Base-by-base conservation (phyloP, 2,888 invertebrate genomes). In the Ctenicera cuprea region DNA sequence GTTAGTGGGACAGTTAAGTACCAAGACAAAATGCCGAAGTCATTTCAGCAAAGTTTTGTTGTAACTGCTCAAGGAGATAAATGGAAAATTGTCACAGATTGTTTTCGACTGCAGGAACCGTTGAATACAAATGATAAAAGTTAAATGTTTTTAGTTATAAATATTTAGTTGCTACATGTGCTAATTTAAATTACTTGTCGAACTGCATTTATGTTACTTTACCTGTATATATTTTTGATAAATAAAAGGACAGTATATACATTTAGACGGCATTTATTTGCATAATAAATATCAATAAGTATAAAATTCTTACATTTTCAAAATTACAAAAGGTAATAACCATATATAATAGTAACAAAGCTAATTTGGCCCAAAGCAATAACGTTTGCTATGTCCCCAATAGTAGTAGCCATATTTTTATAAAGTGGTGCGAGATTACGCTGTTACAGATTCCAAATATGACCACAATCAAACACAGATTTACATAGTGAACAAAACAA, bases 61-160 rank as follows among this genome's bases (percentile, higher is more conserved):
- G 92, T 97, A 65, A 96, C 96, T 0, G 95, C 95, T 4, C 92
- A 94, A 76, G 95, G 93, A 14, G 95, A 95, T 78, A 96, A 96
- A 84, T 97, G 97, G 97, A 97, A 97, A 88, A 95, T 98, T 79
- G 95, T 95, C 11, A 95, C 94, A 50, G 97, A 97, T 84, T 94
- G 94, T 81, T 96, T 96, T 82, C 90, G 97, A 83, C 89, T 95
- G 79, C 94, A 95, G 88, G 95, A 87, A 80, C 85, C 86, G n/a
- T 79, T 86, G 72, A 81, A 69, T 57, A 68, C 54, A 16, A 59
- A 22, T 20, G 78, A 79, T 41, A 78, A 79, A 69, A 69, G 37
- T 50, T 74, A 65, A 71, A 22, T n/a, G n/a, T n/a, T n/a, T n/a
- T n/a, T n/a, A n/a, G n/a, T n/a, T n/a, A n/a, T n/a, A n/a, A n/a